A percentile compares a stretch with the other conserved stretches of the same genome.
These are phyloP conservation scores for Tyria jacobaeae DNA, from an alignment of 2,888 invertebrate species.

Conservation along the genomic window DNA sequence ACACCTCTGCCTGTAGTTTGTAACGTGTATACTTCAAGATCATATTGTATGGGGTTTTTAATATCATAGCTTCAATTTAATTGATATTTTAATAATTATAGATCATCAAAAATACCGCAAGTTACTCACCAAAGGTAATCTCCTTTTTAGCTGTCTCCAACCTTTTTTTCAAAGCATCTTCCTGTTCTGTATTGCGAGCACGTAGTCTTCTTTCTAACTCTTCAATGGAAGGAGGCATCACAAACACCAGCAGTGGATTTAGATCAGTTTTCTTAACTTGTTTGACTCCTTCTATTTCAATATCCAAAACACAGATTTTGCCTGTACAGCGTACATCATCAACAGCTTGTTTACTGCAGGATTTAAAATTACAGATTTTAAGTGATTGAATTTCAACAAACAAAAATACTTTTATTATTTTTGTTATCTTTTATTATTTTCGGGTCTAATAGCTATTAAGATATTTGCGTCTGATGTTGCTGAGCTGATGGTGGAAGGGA, in stretches of 20 bases:
- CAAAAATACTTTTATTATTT: too few relatives aligned
- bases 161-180: conserved; percentile 93
- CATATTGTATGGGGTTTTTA: neutral
- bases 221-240: conserved; percentile 95
- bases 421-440: too few relatives aligned
- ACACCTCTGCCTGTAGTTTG: too few relatives aligned
- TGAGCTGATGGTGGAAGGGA: too few relatives aligned
- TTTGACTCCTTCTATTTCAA: conserved; percentile 98
- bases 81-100: neutral
- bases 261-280: conserved; percentile 92
- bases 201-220: conserved; percentile 91
- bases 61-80: neutral
- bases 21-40: neutral
- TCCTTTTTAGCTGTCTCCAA: conserved; percentile 92
- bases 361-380: conserved; percentile 27
- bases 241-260: conserved; percentile 94
- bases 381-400: conserved; percentile 18
- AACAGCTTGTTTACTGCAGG: conserved; percentile 93
- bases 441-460: too few relatives aligned
- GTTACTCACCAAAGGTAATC: conserved; percentile 91
- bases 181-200: conserved; percentile 95
- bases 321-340: conserved; percentile 92
- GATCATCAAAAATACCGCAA: neutral
- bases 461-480: too few relatives aligned
- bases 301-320: conserved; percentile 96